phyloP scores from a whole-genome alignment of 2,888 invertebrate genomes.

The Trissoscelio sp. region DNA sequence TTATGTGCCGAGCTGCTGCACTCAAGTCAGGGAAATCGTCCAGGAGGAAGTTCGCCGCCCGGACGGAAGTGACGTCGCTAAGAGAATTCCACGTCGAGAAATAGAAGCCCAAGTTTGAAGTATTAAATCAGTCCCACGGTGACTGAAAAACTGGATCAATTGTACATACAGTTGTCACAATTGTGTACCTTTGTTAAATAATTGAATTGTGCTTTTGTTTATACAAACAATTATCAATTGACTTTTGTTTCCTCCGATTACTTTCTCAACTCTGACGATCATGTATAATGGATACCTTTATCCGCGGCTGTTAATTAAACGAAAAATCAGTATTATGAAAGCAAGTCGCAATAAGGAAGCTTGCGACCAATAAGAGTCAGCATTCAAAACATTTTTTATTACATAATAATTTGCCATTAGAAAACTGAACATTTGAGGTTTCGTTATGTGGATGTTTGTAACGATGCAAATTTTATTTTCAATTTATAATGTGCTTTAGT shows the following conservation, averaged over 20 bases:
- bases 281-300: not conserved
- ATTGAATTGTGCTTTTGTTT: slow-evolving; percentile 38
- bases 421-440: too few species aligned
- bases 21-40: too few species aligned
- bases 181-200: slow-evolving; percentile 46
- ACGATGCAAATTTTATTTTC: too few species aligned
- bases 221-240: slow-evolving; percentile 23
- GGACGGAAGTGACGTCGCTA: too few species aligned
- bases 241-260: slow-evolving; percentile 8
- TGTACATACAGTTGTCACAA: slow-evolving; percentile 49
- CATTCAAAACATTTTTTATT: slow-evolving; percentile 17
- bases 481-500: too few species aligned
- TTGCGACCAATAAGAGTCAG: slow-evolving; percentile 11
- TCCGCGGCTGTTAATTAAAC: slow-evolving; percentile 36
- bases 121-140: slow-evolving; percentile 34
- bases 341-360: slow-evolving; percentile 15
- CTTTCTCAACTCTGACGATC: slow-evolving; percentile 8
- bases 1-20: too few species aligned
- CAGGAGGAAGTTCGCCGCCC: too few species aligned
- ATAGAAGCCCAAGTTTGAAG: slow-evolving; percentile 29
- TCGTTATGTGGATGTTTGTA: too few species aligned
- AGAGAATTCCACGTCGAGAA: not conserved
- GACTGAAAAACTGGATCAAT: slow-evolving; percentile 38
- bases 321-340: slow-evolving; percentile 53
- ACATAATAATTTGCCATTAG: too few species aligned